Evolutionary conservation across 2,113 vertebrate species (phyloP).

Genomic region (Psammodynastes pulverulentus): DNA sequence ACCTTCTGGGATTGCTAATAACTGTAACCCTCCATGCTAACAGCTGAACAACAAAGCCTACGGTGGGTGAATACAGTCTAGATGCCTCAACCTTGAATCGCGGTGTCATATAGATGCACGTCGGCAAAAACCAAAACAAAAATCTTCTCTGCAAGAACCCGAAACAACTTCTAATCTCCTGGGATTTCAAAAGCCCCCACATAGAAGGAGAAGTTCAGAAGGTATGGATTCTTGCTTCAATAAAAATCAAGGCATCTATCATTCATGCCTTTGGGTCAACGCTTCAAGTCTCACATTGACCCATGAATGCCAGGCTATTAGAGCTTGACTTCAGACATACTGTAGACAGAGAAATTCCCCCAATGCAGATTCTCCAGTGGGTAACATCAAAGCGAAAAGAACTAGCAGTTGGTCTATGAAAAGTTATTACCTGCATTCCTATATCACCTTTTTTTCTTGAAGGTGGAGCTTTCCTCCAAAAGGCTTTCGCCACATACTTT

Average conservation of each 20-base stretch:
- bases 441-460: neutral
- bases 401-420: neutral
- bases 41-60: no score
- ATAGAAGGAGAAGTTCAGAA: neutral
- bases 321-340: neutral
- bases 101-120: no score
- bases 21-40: neutral
- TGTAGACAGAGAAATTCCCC: no score
- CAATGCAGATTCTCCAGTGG: neutral
- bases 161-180: neutral
- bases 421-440: neutral
- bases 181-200: neutral
- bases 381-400: neutral
- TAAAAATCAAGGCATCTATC: neutral
- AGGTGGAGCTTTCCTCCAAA: no score
- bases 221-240: neutral
- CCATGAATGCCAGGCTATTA: neutral
- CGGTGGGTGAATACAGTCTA: neutral
- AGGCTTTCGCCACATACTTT: neutral
- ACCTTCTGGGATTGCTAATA: neutral
- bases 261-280: neutral
- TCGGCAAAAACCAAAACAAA: no score
- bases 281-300: neutral
- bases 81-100: neutral
- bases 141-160: no score